phyloP scores from a whole-genome alignment of 2,888 invertebrate species.

The Eristalis pertinax region DNA sequence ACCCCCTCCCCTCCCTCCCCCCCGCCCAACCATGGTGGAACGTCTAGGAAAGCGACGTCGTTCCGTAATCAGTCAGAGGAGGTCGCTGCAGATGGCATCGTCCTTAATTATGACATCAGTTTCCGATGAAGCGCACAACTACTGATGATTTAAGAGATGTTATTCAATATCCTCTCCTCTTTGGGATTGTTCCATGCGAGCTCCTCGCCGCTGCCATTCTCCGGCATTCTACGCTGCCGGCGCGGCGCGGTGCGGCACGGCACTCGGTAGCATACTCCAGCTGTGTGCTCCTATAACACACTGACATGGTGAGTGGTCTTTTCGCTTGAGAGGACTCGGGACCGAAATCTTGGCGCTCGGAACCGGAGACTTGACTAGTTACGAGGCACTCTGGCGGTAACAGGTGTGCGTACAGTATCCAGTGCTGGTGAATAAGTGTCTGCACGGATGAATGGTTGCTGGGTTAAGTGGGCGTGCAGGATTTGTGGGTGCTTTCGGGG shows the following conservation, averaged over 20 bases:
- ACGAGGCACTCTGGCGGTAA: constrained; percentile 7
- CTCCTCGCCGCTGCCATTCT: background rate
- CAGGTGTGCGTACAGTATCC: constrained; percentile 20
- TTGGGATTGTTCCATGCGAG: constrained; percentile 15
- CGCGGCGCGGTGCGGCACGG: no score
- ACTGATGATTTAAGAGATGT: constrained; percentile 53
- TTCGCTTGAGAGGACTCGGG: constrained; percentile 2
- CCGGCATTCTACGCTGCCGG: no score
- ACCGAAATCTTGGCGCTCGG: background rate
- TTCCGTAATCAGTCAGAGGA: constrained; percentile 68
- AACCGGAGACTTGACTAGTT: background rate
- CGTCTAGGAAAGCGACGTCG: constrained; percentile 17
- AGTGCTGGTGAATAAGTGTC: background rate
- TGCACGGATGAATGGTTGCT: background rate
- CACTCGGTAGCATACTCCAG: constrained; percentile 11
- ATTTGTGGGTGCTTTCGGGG: no score
- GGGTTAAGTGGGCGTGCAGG: background rate
- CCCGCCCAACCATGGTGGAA: background rate
- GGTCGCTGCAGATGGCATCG: constrained; percentile 69
- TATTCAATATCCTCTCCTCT: constrained; percentile 45
- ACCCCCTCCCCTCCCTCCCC: background rate
- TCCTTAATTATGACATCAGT: constrained; percentile 70
- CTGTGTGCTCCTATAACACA: constrained; percentile 45
- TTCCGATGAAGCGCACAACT: constrained; percentile 40
- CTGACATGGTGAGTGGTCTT: constrained; percentile 47